Evolutionary conservation across 2,113 vertebrate genomes (phyloP).

Genomic region (Centropristis striata): DNA sequence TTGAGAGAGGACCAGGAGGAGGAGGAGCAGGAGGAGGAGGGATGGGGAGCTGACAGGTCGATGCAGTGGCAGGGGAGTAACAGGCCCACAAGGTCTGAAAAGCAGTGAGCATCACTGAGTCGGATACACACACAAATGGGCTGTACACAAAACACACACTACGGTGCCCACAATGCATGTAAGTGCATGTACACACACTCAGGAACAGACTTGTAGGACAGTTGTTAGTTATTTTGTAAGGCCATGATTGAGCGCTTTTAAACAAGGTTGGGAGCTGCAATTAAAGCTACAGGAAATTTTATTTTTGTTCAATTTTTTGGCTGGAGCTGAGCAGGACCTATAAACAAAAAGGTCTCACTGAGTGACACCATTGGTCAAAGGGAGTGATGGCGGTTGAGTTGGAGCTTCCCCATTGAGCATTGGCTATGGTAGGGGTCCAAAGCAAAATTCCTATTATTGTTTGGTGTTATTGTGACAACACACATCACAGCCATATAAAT

Average conservation of each 20-base stretch:
- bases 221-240: neutral
- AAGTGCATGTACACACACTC: neutral
- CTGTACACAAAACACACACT: constrained; percentile 41
- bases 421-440: no score
- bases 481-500: no score
- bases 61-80: constrained; percentile 37
- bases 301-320: neutral
- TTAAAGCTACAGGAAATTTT: neutral
- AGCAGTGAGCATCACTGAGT: constrained; percentile 54
- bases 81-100: constrained; percentile 52
- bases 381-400: no score
- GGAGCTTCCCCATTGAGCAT: no score
- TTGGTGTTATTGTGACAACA: no score
- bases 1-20: neutral
- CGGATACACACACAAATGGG: constrained; percentile 33
- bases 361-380: no score
- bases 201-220: neutral
- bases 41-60: constrained; percentile 51
- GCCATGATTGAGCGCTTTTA: constrained; percentile 21
- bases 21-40: constrained; percentile 12
- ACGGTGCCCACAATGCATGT: constrained; percentile 14
- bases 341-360: no score
- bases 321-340: no score
- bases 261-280: neutral
- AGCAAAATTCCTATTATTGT: no score